phyloP scores from a whole-genome alignment of 2,888 invertebrate genomes.

The Drosophila histrio region DNA sequence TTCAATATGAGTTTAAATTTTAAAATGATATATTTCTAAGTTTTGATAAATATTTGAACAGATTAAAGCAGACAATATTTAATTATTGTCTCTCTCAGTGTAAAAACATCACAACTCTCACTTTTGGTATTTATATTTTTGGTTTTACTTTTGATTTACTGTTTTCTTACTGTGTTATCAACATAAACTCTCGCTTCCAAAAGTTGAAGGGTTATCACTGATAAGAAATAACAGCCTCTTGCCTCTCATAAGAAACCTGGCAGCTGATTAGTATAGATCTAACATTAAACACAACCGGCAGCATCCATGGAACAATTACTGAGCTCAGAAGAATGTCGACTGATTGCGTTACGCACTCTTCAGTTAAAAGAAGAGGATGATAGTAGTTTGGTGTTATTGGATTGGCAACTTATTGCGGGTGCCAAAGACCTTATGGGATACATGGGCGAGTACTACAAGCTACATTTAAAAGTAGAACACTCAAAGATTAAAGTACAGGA shows the following conservation, averaged over 20 bases:
- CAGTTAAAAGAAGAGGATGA: slow-evolving; percentile 32
- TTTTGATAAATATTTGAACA: too few species aligned
- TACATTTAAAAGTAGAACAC: slow-evolving; percentile 48
- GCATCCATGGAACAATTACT: slow-evolving; percentile 48
- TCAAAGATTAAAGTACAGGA: neutral
- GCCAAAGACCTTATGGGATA: slow-evolving; percentile 76
- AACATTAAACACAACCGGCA: neutral
- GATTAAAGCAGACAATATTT: too few species aligned
- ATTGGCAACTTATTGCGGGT: slow-evolving; percentile 52
- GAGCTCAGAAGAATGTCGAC: slow-evolving; percentile 58
- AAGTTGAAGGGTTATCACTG: neutral
- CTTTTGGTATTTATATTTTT: too few species aligned
- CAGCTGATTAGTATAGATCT: slow-evolving; percentile 15
- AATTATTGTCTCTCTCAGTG: too few species aligned
- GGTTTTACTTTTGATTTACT: too few species aligned
- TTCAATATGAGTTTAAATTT: too few species aligned
- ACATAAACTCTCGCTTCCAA: neutral
- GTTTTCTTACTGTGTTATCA: neutral
- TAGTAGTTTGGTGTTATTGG: slow-evolving; percentile 39
- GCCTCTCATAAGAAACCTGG: neutral
- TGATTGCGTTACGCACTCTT: slow-evolving; percentile 64
- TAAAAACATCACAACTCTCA: too few species aligned
- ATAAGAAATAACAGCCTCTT: neutral
- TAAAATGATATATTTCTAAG: too few species aligned
- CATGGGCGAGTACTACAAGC: slow-evolving; percentile 82